Evolutionary conservation across 1,140 invertebrate species (phyloP).

Genomic region (Zophobas morio): DNA sequence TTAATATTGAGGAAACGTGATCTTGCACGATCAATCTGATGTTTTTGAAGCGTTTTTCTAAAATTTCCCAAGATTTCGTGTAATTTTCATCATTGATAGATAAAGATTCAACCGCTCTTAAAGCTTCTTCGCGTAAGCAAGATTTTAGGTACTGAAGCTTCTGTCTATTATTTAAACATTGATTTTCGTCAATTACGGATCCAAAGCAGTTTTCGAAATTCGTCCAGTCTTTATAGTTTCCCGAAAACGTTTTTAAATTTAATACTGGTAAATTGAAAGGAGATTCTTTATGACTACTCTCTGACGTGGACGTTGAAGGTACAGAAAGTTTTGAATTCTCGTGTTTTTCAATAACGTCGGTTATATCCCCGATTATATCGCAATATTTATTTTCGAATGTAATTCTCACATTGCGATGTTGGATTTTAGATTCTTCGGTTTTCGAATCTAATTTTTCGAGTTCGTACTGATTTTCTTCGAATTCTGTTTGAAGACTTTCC

Average conservation of each 20-base stretch:
- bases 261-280: background rate
- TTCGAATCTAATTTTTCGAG: too few species aligned
- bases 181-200: slow-evolving; percentile 41
- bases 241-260: background rate
- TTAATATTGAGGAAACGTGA: slow-evolving; percentile 25
- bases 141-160: slow-evolving; percentile 45
- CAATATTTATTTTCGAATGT: too few species aligned
- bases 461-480: too few species aligned
- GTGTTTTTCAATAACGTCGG: too few species aligned
- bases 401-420: too few species aligned
- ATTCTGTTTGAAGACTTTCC: too few species aligned
- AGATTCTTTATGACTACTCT: too few species aligned
- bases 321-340: too few species aligned
- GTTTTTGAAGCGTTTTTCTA: slow-evolving; percentile 50
- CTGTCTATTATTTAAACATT: slow-evolving; percentile 26
- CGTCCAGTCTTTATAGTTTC: slow-evolving; percentile 14
- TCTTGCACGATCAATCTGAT: slow-evolving; percentile 11
- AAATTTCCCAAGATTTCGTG: slow-evolving; percentile 14
- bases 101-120: background rate
- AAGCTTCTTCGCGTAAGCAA: slow-evolving; percentile 14
- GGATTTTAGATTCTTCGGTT: too few species aligned
- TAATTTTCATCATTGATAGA: slow-evolving; percentile 22
- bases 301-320: too few species aligned
- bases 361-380: too few species aligned
- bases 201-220: slow-evolving; percentile 43